Base-by-base conservation (phyloP, 2,113 vertebrate species). In the Oxygymnocypris stewartii region DNA sequence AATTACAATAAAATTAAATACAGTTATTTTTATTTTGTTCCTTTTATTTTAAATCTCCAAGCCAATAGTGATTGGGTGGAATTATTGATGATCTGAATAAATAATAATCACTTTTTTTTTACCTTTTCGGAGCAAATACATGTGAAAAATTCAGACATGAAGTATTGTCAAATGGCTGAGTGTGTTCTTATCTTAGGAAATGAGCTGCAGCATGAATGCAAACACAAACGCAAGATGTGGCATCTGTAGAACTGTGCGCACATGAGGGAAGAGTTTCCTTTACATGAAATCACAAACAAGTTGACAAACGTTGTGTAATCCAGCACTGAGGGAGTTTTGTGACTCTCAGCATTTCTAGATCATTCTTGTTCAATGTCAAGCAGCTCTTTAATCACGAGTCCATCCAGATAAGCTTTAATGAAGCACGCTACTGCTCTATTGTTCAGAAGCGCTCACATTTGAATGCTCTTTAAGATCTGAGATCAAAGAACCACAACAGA, bases 311-410 rank as follows among this genome's bases (percentile, higher is more conserved):
- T 2, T 2, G 8, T 37, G 28, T 67, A 16, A 35, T 73, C 69
- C 35, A 40, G 18, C n/a, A 40, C 69, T 73, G 18, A 40, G 4
- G 69, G 18, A 73, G 44, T 49, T 77, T 14, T 6, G 35, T n/a
- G 16, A 35, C 28, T 28, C 25, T 2, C 44, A 16, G 49, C 6
- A 23, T n/a, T 23, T 61, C 20, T 42, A n/a, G 25, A 79, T 79
- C 49, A 31, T 28, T 28, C 75, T 31, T 28, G 13, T 59, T 79
- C 11, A 40, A 40, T 63, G 11, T 80, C 18, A 44, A 81, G 57
- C 79, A 80, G 57, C 4, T 80, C 77, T 79, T 79, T 61, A 59
- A 79, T 79, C 79, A 81, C 12, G 2, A 80, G 11, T n/a, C 23
- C 23, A 25, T 79, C 35, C 35, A 80, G 78, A 80, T 61, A 42